Evolutionary conservation across 2,888 invertebrate genomes (phyloP), one percentile per base, ranked within the genome.

Genomic region (Coecobrya sp.): DNA sequence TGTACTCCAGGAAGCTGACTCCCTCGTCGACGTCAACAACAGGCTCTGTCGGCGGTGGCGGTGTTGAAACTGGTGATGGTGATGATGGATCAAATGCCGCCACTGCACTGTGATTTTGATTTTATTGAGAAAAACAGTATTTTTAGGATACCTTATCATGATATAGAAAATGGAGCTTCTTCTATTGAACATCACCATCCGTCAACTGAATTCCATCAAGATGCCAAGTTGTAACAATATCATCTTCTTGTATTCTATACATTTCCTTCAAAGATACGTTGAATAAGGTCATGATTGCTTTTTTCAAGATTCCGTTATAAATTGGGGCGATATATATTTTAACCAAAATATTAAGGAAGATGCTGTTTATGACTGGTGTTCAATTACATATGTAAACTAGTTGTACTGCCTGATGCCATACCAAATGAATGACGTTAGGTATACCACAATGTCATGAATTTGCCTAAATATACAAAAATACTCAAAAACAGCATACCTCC

Each of bases 1-100:
- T 93, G 11, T 90, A 62, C 84, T 79, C 90, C 13, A 76, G 93
- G 45, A 93, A 93, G 36, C 59, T 90, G n/a, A 87, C 82, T 22
- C 25, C 52, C 82, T n/a, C 84, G 19, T 13, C 89, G 13, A 55
- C 36, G 73, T 52, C 84, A 55, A 25, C 84, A 73, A 11, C 27
- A 22, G 73, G 59, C 0, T 42, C 70, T 19, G 81, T 16, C 25
- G 70, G 52, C 1, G 45, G 13, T 49, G 45, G 70, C 22, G n/a
- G 36, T n/a, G 85, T 45, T 27, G 89, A 65, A 68, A 55, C 30
- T 52, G 82, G 49, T 22, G 89, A 55, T n/a, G 86, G 36, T 2
- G 82, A 59, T 59, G 82, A 82, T 22, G 49, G 52, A 87, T 73
- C 59, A 2, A 70, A 70, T 25, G 84, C 82, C 36, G 89, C 89